phyloP scores from a whole-genome alignment of 2,113 vertebrate species.

The Tychaedon coryphoeus region DNA sequence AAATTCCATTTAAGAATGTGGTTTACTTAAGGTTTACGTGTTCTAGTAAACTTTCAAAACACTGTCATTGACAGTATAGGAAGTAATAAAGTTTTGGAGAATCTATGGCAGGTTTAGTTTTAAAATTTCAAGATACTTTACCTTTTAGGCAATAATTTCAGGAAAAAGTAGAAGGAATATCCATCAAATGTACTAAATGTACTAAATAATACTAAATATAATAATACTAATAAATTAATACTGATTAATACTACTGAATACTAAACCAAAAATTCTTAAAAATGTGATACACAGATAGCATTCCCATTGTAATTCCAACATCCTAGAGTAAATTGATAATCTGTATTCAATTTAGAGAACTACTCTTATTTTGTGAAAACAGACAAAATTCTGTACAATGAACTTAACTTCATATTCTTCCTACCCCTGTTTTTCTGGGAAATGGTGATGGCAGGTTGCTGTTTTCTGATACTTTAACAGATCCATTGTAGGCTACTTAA shows the following conservation, averaged over 20 bases:
- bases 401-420: neutral
- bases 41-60: neutral
- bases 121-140: neutral
- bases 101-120: neutral
- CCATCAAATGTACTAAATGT: neutral
- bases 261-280: neutral
- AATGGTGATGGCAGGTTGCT: neutral
- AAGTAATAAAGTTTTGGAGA: neutral
- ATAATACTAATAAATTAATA: too few species aligned
- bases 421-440: neutral
- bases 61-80: neutral
- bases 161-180: neutral
- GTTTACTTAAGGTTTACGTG: neutral
- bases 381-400: neutral
- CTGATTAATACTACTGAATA: neutral
- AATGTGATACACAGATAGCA: neutral
- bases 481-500: neutral
- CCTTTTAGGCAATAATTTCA: neutral
- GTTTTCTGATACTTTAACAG: neutral
- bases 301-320: neutral
- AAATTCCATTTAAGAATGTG: neutral
- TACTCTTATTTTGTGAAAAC: neutral
- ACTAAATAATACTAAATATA: too few species aligned
- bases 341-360: neutral
- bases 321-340: neutral